These are phyloP conservation scores for Drosophila atripex DNA, from an alignment of 2,888 invertebrate species.

Conservation along the genomic window DNA sequence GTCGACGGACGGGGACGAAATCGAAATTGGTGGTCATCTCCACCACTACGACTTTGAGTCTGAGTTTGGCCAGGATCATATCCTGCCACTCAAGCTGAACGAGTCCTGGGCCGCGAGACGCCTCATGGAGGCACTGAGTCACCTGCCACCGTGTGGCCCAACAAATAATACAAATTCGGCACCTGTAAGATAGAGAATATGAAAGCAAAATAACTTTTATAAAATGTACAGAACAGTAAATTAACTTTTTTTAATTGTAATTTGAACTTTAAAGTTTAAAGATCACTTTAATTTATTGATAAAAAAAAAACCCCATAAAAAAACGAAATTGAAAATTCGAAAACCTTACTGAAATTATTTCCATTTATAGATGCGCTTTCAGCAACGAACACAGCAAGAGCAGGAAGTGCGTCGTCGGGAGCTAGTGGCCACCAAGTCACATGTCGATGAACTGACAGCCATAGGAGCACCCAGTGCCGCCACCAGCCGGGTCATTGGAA, in stretches of 20 bases:
- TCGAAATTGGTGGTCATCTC: constrained; percentile 14
- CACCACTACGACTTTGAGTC: constrained; percentile 24
- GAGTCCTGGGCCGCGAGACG: constrained; percentile 87
- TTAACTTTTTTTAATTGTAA: no score
- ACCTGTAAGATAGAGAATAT: constrained; percentile 64
- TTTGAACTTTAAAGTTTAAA: no score
- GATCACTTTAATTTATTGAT: no score
- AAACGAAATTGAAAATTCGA: not conserved
- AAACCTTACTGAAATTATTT: constrained; percentile 67
- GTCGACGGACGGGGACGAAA: constrained; percentile 36
- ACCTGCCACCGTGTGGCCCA: constrained; percentile 74
- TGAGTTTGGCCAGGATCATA: constrained; percentile 52
- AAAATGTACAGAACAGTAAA: no score
- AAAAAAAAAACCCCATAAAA: no score
- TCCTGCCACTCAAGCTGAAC: constrained; percentile 84
- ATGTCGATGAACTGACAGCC: constrained; percentile 2
- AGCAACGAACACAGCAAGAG: constrained; percentile 92
- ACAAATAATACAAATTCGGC: constrained; percentile 56
- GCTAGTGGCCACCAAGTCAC: constrained; percentile 84
- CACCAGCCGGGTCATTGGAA: constrained; percentile 65
- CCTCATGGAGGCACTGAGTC: constrained; percentile 84
- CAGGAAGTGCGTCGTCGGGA: constrained; percentile 91
- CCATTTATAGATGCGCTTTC: constrained; percentile 89
- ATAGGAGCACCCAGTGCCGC: constrained; percentile 19
- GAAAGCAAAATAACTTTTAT: not conserved